Evolutionary conservation across 2,113 vertebrate species (phyloP).

Genomic region (Oncorhynchus kisutch): DNA sequence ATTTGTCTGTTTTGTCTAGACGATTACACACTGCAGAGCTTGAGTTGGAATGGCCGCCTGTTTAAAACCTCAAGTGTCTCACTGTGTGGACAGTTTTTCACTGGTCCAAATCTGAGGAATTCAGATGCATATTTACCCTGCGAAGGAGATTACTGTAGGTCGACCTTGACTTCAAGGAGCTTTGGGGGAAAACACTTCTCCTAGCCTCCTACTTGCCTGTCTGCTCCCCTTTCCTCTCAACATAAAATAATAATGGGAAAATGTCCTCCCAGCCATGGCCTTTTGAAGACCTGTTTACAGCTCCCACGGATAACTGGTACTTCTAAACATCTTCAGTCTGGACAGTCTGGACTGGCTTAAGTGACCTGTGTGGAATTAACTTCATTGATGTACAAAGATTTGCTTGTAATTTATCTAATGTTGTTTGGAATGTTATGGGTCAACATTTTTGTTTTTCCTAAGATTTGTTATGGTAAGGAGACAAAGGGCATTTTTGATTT

Average conservation of each 20-base stretch:
- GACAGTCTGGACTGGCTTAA: background rate
- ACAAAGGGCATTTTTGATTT: conserved; percentile 46
- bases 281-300: conserved; percentile 44
- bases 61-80: background rate
- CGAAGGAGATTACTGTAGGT: background rate
- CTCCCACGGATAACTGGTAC: conserved; percentile 37
- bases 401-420: background rate
- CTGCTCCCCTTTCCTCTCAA: conserved; percentile 35
- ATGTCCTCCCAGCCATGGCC: conserved; percentile 52
- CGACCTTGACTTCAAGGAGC: conserved; percentile 14
- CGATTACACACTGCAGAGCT: background rate
- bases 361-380: background rate
- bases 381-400: background rate
- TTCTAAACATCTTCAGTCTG: conserved; percentile 20
- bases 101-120: conserved; percentile 4
- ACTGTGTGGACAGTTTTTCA: background rate
- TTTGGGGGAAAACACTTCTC: background rate
- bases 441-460: conserved; percentile 15
- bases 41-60: background rate
- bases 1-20: conserved; percentile 38
- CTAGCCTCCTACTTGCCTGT: background rate
- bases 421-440: background rate
- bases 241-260: conserved; percentile 74
- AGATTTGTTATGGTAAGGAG: conserved; percentile 30
- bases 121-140: background rate